Base-by-base conservation (phyloP, 2,797 vertebrate genomes). In the Cossypha niveicapilla region DNA sequence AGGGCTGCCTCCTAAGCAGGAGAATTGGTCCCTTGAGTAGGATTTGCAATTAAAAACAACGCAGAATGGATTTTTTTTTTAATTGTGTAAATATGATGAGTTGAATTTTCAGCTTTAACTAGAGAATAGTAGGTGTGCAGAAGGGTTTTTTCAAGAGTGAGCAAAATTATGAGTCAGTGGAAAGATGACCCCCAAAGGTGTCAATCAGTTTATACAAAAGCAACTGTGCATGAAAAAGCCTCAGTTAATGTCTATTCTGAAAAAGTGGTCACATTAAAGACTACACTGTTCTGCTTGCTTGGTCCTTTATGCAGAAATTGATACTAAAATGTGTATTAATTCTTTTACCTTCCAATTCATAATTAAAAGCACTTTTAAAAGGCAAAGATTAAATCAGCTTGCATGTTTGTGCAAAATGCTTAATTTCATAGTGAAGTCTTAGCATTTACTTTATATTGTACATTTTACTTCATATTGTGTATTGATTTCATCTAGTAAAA, bases 11-110 rank as follows among this genome's bases (percentile, higher is more conserved):
- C 98, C 98, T 97, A 98, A 98, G 98, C 98, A 98, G 96, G 97
- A 98, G 98, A 98, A 98, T 96, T 93, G 97, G 98, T 98, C 98
- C 98, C 98, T 85, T 74, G 98, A 98, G 98, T 93, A 92, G 96
- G 96, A 99, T 99, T 99, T 99, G 98, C 99, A 99, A 99, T 99
- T 99, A 99, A 98, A 99, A 99, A 98, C 95, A 97, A 98, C 86
- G 81, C 92, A 95, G 97, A 97, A 98, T 98, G 96, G 98, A 98
- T 35, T 98, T 98, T 98, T 98, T 98, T 96, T 96, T 98, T 98
- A 98, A 98, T 98, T 97, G 97, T 98, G 98, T 98, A 98, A 99
- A 98, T 98, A 98, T 97, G 97, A 98, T 98, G 98, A 98, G 98
- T 98, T 98, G 97, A 98, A 98, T 97, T 97, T 98, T 98, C 97